Evolutionary conservation across 1,140 invertebrate species (phyloP).

Genomic region (Sipha flava): DNA sequence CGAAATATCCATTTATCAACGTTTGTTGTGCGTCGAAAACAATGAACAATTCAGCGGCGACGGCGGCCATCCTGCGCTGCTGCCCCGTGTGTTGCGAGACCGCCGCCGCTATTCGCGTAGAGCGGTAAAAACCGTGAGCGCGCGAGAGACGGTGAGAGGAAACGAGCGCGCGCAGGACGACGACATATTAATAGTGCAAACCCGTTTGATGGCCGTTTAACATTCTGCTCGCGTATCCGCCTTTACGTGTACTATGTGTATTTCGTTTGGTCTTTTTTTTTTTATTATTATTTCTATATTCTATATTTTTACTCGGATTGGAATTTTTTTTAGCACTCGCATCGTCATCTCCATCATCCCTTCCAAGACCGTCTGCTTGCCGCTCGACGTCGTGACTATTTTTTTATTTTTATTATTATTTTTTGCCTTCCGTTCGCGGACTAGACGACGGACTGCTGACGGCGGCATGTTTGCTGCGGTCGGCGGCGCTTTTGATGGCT

Average conservation of each 20-base stretch:
- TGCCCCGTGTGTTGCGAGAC: neutral
- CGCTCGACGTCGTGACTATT: neutral
- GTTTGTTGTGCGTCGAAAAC: constrained; percentile 20
- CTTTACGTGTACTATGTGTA: neutral
- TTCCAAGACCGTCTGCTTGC: neutral
- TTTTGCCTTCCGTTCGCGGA: neutral
- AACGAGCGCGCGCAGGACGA: neutral
- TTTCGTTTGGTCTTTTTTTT: neutral
- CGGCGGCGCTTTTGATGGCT: constrained; percentile 21
- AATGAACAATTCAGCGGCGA: constrained; percentile 24
- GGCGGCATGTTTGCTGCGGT: neutral
- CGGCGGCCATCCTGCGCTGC: neutral
- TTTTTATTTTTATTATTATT: neutral
- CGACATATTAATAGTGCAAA: constrained; percentile 26
- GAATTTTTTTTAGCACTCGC: neutral
- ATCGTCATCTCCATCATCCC: neutral
- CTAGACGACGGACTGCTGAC: neutral
- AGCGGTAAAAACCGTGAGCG: neutral
- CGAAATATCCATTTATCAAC: constrained; percentile 19
- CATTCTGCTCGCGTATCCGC: constrained; percentile 18
- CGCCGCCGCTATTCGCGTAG: neutral
- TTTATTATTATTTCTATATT: neutral
- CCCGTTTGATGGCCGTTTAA: constrained; percentile 27
- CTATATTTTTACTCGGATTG: neutral
- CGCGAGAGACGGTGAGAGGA: neutral